Conservation (phyloP, 2,113 vertebrate genomes). For the Onychostoma macrolepis region DNA sequence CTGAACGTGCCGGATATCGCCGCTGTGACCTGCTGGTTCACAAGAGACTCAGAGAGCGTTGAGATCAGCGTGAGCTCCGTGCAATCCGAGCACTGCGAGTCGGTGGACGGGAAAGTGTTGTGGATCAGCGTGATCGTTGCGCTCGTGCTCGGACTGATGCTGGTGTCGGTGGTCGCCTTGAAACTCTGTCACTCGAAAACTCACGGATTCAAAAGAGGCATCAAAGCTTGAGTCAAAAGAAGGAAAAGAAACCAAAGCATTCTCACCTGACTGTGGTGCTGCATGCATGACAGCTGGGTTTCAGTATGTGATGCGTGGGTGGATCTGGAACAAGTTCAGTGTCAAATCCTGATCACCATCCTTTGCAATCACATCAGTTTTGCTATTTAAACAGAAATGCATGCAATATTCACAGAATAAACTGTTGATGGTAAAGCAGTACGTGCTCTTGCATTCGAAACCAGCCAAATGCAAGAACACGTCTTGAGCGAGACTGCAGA, state of each 20-base stretch:
- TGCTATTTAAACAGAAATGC: neutral
- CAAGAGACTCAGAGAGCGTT: conserved; percentile 71
- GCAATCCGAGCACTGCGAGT: conserved; percentile 81
- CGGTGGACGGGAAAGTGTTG: conserved; percentile 69
- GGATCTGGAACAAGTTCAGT: neutral
- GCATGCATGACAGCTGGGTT: conserved; percentile 31
- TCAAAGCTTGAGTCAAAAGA: conserved; percentile 61
- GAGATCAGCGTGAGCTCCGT: conserved; percentile 77
- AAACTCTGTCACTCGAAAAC: conserved; percentile 64
- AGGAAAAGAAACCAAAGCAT: conserved; percentile 25
- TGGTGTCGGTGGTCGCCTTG: conserved; percentile 65
- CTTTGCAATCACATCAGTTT: neutral
- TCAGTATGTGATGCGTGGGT: neutral
- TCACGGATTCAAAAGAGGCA: conserved; percentile 61
- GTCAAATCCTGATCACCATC: neutral
- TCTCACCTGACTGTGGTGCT: conserved; percentile 8
- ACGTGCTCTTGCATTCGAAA: neutral
- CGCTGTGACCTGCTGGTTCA: conserved; percentile 77
- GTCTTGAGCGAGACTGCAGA: neutral
- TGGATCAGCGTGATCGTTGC: conserved; percentile 75
- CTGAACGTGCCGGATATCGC: conserved; percentile 81
- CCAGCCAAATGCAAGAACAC: neutral
- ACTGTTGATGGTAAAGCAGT: too few relatives aligned
- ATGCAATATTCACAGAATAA: neutral
- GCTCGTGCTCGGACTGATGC: conserved; percentile 60